phyloP scores from a whole-genome alignment of 2,888 invertebrate genomes.

The Hirtodrosophila trivittata region DNA sequence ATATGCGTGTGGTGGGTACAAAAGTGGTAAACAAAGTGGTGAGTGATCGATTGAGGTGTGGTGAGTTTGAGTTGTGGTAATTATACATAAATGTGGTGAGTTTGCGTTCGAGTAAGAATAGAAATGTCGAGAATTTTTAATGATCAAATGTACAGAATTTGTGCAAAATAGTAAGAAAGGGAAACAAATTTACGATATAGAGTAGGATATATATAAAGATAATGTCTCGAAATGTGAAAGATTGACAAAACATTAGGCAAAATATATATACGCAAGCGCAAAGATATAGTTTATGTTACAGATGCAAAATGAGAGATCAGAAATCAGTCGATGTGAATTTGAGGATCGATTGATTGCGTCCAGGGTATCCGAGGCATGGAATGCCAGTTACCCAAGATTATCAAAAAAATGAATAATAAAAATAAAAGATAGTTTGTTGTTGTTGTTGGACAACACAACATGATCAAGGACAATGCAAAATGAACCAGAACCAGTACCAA shows the following conservation, averaged over 20 bases:
- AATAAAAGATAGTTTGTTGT: neutral
- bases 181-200: constrained; percentile 5
- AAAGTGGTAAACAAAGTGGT: neutral
- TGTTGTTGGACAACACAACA: constrained; percentile 18
- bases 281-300: neutral
- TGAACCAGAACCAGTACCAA: neutral
- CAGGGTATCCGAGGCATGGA: constrained; percentile 32
- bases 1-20: constrained; percentile 5
- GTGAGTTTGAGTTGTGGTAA: constrained; percentile 2
- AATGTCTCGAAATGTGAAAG: neutral
- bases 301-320: neutral
- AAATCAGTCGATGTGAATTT: constrained; percentile 4
- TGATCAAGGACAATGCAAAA: constrained; percentile 4
- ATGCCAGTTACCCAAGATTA: constrained; percentile 18
- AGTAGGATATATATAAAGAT: constrained; percentile 2
- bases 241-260: too few species aligned
- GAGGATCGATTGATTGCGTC: constrained; percentile 15
- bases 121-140: too few species aligned
- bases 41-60: constrained; percentile 10
- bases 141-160: neutral
- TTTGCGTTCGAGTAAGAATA: neutral
- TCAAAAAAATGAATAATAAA: neutral
- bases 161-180: constrained; percentile 19
- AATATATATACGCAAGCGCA: neutral
- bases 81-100: neutral